Base-by-base conservation (phyloP, 2,888 invertebrate genomes). In the Plagiodera versicolora region DNA sequence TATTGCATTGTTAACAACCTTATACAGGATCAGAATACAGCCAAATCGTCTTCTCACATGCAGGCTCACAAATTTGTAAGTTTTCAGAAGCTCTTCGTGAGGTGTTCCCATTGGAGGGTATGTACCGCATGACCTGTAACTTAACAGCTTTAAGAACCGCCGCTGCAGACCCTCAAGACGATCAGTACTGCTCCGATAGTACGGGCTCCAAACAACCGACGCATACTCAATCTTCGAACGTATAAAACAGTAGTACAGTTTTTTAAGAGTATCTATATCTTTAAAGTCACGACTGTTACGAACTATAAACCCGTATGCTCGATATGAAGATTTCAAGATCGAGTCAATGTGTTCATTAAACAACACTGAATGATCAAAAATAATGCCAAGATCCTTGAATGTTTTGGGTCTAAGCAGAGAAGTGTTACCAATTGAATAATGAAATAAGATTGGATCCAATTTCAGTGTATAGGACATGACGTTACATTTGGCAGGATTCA, bases 371-470 rank as follows among this genome's bases (percentile, higher is more conserved):
- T 18, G 18, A 46, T 17, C n/a, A 49, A n/a, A n/a, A n/a, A n/a
- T 49, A 49, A 49, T 16, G n/a, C 49, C 28, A 24, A 49, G 49
- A 49, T 49, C 49, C 14, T 49, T 20, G 49, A 49, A 49, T 20
- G 49, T 24, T 49, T 1, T 49, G 11, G 24, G 49, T 49, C 49
- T 19, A 8, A 1, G 28, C 11, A 49, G 49, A n/a, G 28, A 49
- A 24, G 8, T 49, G 24, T 49, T 24, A 49, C 28, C 49, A 49
- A 49, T 49, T 28, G 24, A 49, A 24, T 49, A 49, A 49, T 49
- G n/a, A 28, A 49, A 49, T 24, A 20, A 4, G 24, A 49, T 49
- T 49, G 49, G 24, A 4, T 47, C 47, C 6, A 11, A 49, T 24
- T 49, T 49, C 3, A 48, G 19, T 48, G 48, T 48, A 11, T 11